A percentile compares a stretch with the other conserved stretches of the same genome.
phyloP scores from a whole-genome alignment of 2,888 invertebrate species.

The Chrysolina americana region DNA sequence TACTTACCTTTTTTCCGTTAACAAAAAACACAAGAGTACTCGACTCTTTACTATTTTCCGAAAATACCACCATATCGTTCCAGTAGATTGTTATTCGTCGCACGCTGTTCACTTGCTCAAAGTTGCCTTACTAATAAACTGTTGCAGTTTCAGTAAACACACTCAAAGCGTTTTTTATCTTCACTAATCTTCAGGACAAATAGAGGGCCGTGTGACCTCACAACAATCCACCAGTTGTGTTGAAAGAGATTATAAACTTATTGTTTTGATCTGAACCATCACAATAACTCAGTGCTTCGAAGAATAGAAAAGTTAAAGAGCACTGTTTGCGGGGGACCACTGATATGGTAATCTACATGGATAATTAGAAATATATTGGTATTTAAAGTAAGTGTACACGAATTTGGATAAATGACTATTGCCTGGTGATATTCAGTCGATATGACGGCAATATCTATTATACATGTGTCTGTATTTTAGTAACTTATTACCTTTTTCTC shows the following conservation, averaged over 20 bases:
- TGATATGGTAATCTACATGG: background rate
- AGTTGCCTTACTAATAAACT: background rate
- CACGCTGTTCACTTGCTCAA: background rate
- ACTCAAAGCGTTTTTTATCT: background rate
- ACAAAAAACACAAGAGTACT: conserved; percentile 62
- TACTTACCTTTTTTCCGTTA: conserved; percentile 73
- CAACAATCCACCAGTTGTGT: background rate
- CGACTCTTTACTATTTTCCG: background rate
- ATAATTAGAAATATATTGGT: background rate
- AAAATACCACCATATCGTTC: conserved; percentile 23
- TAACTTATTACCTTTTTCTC: no score
- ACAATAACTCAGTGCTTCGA: background rate
- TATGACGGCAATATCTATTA: no score
- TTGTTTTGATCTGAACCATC: conserved; percentile 12
- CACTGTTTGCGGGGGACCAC: background rate
- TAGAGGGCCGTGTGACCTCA: background rate
- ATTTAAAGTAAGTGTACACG: background rate
- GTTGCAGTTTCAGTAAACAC: background rate
- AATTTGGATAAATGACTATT: background rate
- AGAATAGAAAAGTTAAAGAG: background rate
- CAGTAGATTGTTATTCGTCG: background rate
- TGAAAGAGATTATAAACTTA: conserved; percentile 10
- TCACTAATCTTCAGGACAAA: background rate
- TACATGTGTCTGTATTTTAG: no score
- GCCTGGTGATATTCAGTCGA: background rate